A percentile compares a stretch with the other conserved stretches of the same genome.
Evolutionary conservation across 2,888 invertebrate genomes (phyloP).

Genomic region (Melolontha melolontha): DNA sequence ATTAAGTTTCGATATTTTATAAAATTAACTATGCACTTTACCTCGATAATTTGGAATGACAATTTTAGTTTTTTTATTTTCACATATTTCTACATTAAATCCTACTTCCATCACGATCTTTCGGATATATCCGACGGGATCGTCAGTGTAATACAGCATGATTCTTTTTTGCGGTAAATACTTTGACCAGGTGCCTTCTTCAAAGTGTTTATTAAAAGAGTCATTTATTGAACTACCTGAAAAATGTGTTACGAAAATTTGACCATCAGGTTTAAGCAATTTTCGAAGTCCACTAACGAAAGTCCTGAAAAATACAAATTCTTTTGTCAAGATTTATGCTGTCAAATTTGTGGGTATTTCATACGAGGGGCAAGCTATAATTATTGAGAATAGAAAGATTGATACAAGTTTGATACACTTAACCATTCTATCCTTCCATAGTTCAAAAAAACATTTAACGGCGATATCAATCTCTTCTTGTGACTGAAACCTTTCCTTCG

Average conservation of each 20-base stretch:
- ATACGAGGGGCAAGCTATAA: too few relatives aligned
- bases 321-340: too few relatives aligned
- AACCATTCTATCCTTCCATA: too few relatives aligned
- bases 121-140: not conserved
- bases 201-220: not conserved
- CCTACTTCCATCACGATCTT: not conserved
- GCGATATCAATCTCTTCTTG: too few relatives aligned
- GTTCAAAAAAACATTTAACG: too few relatives aligned
- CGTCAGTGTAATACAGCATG: not conserved
- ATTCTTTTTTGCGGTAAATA: not conserved
- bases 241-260: not conserved
- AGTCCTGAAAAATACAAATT: not conserved
- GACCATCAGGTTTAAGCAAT: constrained; percentile 2
- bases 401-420: too few relatives aligned
- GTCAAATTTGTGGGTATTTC: too few relatives aligned
- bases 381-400: too few relatives aligned
- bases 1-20: too few relatives aligned
- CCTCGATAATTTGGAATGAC: too few relatives aligned
- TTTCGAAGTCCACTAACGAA: not conserved
- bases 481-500: too few relatives aligned
- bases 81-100: not conserved
- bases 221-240: not conserved
- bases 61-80: not conserved
- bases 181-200: not conserved
- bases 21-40: too few relatives aligned